Percentiles rank a stretch among this genome's conserved stretches.
Evolutionary conservation across 2,797 vertebrate genomes (phyloP).

Genomic region (Choloepus didactylus): DNA sequence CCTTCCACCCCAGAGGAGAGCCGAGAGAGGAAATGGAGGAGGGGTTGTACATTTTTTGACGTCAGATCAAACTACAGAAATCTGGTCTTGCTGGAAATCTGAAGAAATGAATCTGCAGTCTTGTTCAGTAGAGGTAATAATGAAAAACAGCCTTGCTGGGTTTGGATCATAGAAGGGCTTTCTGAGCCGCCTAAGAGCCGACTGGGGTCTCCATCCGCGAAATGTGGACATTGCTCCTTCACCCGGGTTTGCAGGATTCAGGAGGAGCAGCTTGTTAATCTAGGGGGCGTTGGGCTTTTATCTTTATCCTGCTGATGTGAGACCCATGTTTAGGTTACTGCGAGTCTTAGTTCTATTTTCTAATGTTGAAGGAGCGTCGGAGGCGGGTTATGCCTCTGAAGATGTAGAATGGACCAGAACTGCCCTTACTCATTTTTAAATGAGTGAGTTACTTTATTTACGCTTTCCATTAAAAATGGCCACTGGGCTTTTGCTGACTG

Average conservation of each 20-base stretch:
- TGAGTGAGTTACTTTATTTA: slow-evolving; percentile 51
- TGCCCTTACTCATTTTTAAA: neutral
- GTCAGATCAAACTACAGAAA: slow-evolving; percentile 32
- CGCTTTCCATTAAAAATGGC: slow-evolving; percentile 22
- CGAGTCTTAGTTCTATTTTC: neutral
- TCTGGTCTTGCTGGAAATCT: slow-evolving; percentile 19
- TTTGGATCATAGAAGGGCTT: neutral
- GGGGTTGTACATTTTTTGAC: slow-evolving; percentile 32
- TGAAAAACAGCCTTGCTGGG: neutral
- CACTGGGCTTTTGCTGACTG: neutral
- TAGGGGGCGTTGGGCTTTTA: neutral
- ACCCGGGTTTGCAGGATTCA: neutral
- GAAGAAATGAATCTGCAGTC: slow-evolving; percentile 47
- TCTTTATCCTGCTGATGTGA: slow-evolving; percentile 1
- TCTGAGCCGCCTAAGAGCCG: neutral
- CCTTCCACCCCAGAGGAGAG: neutral
- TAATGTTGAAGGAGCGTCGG: neutral
- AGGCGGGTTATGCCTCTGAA: neutral
- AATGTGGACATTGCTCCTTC: neutral
- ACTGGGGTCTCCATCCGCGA: neutral
- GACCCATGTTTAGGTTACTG: neutral
- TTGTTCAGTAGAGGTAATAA: neutral
- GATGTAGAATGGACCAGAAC: slow-evolving; percentile 25
- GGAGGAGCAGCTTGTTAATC: slow-evolving; percentile 21
- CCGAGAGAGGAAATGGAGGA: neutral